phyloP scores from a whole-genome alignment of 2,113 vertebrate genomes.

The Bufo bufo region DNA sequence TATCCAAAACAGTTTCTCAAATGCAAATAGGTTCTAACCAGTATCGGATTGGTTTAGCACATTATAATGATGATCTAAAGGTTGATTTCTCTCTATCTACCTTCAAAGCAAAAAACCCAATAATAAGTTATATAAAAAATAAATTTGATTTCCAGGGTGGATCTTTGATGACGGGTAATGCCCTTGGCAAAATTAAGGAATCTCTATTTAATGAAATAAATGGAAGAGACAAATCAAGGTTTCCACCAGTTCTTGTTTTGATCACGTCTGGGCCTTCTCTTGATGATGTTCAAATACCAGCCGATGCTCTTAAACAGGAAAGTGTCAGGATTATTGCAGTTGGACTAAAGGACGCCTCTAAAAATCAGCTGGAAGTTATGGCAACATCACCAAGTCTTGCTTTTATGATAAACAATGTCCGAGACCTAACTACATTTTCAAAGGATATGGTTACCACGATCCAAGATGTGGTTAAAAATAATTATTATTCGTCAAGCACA shows the following conservation, averaged over 20 bases:
- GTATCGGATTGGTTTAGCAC: constrained; percentile 67
- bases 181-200: constrained; percentile 60
- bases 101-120: constrained; percentile 61
- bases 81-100: constrained; percentile 63
- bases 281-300: constrained; percentile 64
- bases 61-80: constrained; percentile 63
- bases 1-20: constrained; percentile 61
- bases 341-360: constrained; percentile 60
- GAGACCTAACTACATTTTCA: constrained; percentile 62
- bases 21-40: constrained; percentile 64
- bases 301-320: constrained; percentile 53
- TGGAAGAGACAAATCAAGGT: constrained; percentile 62
- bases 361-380: constrained; percentile 63
- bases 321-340: constrained; percentile 67
- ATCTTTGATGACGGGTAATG: constrained; percentile 60
- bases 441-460: constrained; percentile 63
- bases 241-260: constrained; percentile 66
- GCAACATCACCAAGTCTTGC: constrained; percentile 59
- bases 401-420: constrained; percentile 51
- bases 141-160: constrained; percentile 61
- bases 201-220: constrained; percentile 60
- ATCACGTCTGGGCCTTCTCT: constrained; percentile 64
- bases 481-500: neutral
- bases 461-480: constrained; percentile 44
- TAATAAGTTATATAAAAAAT: constrained; percentile 68